These are phyloP conservation scores for Malurus cyaneus DNA, from an alignment of 2,113 vertebrate genomes.

Conservation along the genomic window DNA sequence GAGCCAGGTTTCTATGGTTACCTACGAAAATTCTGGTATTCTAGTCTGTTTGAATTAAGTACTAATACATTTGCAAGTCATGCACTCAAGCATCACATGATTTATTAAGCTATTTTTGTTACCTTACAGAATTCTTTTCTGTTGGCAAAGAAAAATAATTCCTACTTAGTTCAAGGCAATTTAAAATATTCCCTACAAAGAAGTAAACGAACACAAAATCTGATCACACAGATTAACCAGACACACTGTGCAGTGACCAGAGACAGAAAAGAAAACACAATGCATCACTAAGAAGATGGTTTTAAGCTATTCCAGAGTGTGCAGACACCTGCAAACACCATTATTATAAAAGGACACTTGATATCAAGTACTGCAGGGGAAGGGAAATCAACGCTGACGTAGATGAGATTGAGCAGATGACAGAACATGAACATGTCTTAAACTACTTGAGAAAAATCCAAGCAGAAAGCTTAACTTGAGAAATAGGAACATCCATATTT, in stretches of 20 bases:
- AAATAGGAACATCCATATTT: neutral
- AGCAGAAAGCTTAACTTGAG: neutral
- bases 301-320: neutral
- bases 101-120: slow-evolving; percentile 22
- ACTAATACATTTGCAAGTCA: slow-evolving; percentile 2
- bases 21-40: neutral
- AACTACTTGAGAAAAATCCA: neutral
- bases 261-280: neutral
- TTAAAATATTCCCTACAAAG: slow-evolving; percentile 9
- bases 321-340: slow-evolving; percentile 33
- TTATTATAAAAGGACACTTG: slow-evolving; percentile 16
- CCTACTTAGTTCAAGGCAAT: slow-evolving; percentile 22
- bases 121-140: neutral
- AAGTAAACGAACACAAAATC: neutral
- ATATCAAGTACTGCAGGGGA: neutral
- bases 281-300: neutral
- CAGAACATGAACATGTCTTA: neutral
- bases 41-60: neutral
- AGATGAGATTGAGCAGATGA: slow-evolving; percentile 17
- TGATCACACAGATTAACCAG: neutral
- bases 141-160: neutral
- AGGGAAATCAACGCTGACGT: slow-evolving; percentile 22
- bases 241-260: neutral
- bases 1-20: neutral
- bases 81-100: neutral